Percentiles rank a stretch among this genome's conserved stretches.
Evolutionary conservation across 2,888 invertebrate species (phyloP).

Genomic region (Boloria euphrosyne): DNA sequence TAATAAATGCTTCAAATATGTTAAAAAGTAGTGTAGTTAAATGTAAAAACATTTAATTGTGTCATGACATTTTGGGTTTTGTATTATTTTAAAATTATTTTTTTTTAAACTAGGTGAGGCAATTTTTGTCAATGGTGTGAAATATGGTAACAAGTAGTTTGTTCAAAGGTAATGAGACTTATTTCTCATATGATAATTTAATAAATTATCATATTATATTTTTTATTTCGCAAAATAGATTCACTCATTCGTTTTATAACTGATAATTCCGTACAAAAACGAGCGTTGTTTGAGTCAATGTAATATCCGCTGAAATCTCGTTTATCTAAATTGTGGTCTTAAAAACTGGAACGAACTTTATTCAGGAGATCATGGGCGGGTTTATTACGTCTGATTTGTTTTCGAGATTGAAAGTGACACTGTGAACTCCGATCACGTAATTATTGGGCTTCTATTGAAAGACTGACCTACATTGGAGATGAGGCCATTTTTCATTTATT

Average conservation of each 20-base stretch:
- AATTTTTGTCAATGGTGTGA: too few species aligned
- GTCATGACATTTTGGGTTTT: too few species aligned
- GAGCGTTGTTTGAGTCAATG: conserved; percentile 35
- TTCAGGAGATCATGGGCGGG: conserved; percentile 33
- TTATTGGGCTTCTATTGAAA: conserved; percentile 19
- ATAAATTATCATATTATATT: too few species aligned
- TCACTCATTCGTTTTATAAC: background rate
- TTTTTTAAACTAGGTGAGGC: too few species aligned
- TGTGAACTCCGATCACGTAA: conserved; percentile 24
- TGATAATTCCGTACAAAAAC: conserved; percentile 19
- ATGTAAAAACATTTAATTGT: too few species aligned
- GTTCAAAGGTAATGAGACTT: too few species aligned
- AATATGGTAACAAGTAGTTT: too few species aligned
- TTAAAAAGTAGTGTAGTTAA: too few species aligned
- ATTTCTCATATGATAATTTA: too few species aligned
- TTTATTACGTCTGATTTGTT: conserved; percentile 41
- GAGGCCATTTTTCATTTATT: conserved; percentile 7
- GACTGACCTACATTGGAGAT: conserved; percentile 14
- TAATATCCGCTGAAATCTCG: conserved; percentile 49
- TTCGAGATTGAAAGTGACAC: conserved; percentile 24
- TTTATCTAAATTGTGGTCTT: conserved; percentile 46
- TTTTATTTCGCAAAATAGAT: too few species aligned
- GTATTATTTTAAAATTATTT: too few species aligned
- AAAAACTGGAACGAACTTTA: conserved; percentile 42
- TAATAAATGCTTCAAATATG: too few species aligned